Evolutionary conservation across 2,888 invertebrate species (phyloP).

Genomic region (Watsonalla cultraria): DNA sequence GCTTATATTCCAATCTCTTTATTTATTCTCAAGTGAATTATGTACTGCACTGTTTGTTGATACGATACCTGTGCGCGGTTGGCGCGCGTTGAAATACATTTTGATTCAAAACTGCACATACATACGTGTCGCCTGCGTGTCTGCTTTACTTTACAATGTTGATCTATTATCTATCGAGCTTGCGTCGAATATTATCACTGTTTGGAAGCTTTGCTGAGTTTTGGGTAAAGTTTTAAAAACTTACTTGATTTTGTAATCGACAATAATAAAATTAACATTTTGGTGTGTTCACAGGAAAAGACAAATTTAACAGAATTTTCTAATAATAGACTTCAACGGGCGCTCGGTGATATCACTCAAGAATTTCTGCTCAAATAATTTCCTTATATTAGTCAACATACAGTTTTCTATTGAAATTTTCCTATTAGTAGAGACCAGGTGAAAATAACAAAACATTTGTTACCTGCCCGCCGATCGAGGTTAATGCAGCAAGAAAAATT

Average conservation of each 20-base stretch:
- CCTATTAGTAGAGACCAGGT: background rate
- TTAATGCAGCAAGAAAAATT: background rate
- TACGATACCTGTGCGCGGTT: constrained; percentile 32
- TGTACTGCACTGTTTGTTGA: constrained; percentile 45
- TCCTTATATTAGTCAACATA: background rate
- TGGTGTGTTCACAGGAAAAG: background rate
- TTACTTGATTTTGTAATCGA: too few species aligned
- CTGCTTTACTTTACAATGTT: constrained; percentile 4
- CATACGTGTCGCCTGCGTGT: constrained; percentile 19
- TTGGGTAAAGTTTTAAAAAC: too few species aligned
- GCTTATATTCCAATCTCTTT: constrained; percentile 31
- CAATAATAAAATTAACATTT: too few species aligned
- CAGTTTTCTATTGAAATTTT: background rate
- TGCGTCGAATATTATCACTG: too few species aligned
- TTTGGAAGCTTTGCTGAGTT: too few species aligned
- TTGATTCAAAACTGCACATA: constrained; percentile 32
- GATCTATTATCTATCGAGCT: background rate
- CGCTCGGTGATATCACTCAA: background rate
- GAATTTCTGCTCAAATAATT: background rate
- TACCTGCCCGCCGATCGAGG: background rate
- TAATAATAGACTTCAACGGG: background rate
- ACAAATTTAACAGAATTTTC: background rate
- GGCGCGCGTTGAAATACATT: constrained; percentile 31
- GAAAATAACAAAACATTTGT: background rate
- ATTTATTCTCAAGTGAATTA: constrained; percentile 56